Evolutionary conservation across 2,797 vertebrate genomes (phyloP).

Genomic region (Gambusia yucatana): DNA sequence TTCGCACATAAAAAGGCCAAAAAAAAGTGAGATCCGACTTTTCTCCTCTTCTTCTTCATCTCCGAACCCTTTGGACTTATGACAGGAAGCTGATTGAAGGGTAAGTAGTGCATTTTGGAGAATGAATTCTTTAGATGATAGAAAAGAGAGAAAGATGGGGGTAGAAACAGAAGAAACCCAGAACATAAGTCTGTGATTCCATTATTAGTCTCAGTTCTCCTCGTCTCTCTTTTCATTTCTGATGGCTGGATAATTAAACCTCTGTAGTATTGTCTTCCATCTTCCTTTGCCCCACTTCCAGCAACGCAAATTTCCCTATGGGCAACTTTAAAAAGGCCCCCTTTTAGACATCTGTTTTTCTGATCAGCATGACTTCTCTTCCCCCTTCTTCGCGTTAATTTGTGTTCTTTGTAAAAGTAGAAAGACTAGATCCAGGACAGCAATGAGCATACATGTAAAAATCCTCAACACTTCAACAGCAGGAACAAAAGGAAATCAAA

Average conservation of each 20-base stretch:
- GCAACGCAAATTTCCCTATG: constrained; percentile 75
- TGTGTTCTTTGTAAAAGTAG: constrained; percentile 78
- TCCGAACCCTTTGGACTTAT: constrained; percentile 78
- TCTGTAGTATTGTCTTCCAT: constrained; percentile 86
- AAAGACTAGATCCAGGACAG: constrained; percentile 68
- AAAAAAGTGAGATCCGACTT: constrained; percentile 64
- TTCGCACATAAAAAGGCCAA: constrained; percentile 73
- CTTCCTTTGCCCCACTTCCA: constrained; percentile 79
- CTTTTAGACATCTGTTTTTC: constrained; percentile 80
- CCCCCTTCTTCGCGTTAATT: constrained; percentile 67
- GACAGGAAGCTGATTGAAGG: constrained; percentile 81
- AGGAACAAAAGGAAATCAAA: constrained; percentile 51
- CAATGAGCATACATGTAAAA: constrained; percentile 54
- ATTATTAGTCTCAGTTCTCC: constrained; percentile 79
- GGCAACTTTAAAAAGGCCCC: constrained; percentile 74
- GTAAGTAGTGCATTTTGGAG: constrained; percentile 82
- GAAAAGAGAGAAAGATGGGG: constrained; percentile 44
- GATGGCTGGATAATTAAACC: constrained; percentile 87
- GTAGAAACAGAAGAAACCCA: constrained; percentile 60
- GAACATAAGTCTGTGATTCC: constrained; percentile 76
- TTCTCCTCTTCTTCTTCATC: constrained; percentile 75
- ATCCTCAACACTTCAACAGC: constrained; percentile 55
- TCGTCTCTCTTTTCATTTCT: constrained; percentile 78
- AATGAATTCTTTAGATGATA: constrained; percentile 80
- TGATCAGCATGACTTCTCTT: constrained; percentile 70